Evolutionary conservation across 1,140 invertebrate genomes (phyloP).

Genomic region (Andricus grossulariae): DNA sequence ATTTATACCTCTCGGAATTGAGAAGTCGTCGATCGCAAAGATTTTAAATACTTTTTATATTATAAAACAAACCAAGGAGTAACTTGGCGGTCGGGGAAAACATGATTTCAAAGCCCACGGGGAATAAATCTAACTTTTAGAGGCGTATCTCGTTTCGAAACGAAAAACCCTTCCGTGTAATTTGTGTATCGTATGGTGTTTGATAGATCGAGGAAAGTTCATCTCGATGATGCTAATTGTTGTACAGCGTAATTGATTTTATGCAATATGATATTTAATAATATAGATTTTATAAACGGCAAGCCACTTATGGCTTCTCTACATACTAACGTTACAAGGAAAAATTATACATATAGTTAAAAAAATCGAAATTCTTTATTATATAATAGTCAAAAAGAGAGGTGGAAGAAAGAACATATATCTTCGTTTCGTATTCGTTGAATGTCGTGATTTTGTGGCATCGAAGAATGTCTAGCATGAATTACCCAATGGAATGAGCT

Average conservation of each 20-base stretch:
- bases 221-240: conserved; percentile 44
- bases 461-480: conserved; percentile 8
- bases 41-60: conserved; percentile 29
- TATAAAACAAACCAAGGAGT: background rate
- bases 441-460: background rate
- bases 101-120: background rate
- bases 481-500: conserved; percentile 1
- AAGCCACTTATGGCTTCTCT: conserved; percentile 32
- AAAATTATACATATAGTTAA: conserved; percentile 18
- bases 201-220: conserved; percentile 39
- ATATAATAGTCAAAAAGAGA: background rate
- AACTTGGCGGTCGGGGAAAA: background rate
- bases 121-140: conserved; percentile 7
- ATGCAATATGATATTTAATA: conserved; percentile 47
- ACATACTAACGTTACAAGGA: conserved; percentile 23
- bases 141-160: conserved; percentile 3
- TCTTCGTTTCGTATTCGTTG: conserved; percentile 14
- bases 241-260: conserved; percentile 46
- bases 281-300: conserved; percentile 46
- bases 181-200: conserved; percentile 40
- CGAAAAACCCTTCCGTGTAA: conserved; percentile 16
- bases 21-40: conserved; percentile 20
- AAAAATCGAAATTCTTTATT: conserved; percentile 15
- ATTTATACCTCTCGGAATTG: conserved; percentile 24
- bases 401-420: background rate